Evolutionary conservation across 2,888 invertebrate genomes (phyloP), one percentile per base, ranked within the genome.

Genomic region (Chironomus tentans): DNA sequence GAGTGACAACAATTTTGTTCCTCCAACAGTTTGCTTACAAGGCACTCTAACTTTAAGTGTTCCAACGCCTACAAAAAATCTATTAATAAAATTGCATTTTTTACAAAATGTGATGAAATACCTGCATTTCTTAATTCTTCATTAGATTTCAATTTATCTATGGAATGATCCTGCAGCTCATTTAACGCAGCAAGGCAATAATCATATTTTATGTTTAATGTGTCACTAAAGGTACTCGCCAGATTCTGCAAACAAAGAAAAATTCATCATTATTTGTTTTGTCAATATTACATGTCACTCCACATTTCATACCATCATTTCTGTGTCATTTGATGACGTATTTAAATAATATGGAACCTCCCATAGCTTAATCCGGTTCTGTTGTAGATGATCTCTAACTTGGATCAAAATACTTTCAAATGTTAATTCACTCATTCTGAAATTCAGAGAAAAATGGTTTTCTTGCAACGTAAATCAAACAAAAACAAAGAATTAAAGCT

Each of bases 341-440:
- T 87, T 84, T 38, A 82, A 81, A 70, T 87, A 87, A 81, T 89
- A 93, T 0, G 93, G 93, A 15, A 88, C 85, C 79, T 90, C 85
- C 93, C 94, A 94, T 77, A 94, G 82, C 81, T 92, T 92, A 4
- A 93, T 85, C 78, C 87, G 87, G 77, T 90, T 88, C 76, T 85
- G 84, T 78, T 92, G 91, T 48, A 94, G 83, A 80, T 88, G 88
- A 0, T 88, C 88, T 22, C 91, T 86, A 13, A 92, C 84, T 84
- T 88, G 88, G 70, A 90, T 87, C 15, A 90, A 83, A 78, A 88
- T 83, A 82, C 90, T 89, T 81, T 91, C 91, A 70, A 81, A 80
- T 56, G 68, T 72, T 12, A 77, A 73, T 46, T 72, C 73, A 21
- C 48, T 70, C 38, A 68, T 74, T 6, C 18, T 13, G 13, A 62